Conservation (phyloP, 1,140 invertebrate genomes). For the Drosophila subobscura region DNA sequence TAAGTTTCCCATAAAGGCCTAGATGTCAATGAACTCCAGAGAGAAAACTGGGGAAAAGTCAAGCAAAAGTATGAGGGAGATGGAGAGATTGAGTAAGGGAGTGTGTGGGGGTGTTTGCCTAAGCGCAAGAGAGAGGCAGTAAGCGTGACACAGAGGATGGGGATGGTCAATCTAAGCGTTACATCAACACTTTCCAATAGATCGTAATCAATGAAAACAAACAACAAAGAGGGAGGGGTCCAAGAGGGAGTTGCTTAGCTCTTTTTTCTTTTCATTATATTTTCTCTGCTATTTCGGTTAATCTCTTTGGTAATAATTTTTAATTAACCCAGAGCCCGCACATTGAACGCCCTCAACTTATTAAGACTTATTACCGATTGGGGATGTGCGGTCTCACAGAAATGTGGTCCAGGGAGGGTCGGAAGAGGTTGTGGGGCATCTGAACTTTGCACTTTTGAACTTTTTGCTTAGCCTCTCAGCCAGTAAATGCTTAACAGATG, state of each 20-base stretch:
- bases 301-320: slow-evolving; percentile 71
- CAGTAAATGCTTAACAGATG: slow-evolving; percentile 33
- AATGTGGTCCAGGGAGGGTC: too few relatives aligned
- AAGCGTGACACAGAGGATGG: not conserved
- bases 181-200: slow-evolving; percentile 28
- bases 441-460: slow-evolving; percentile 52
- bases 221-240: not conserved
- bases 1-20: not conserved
- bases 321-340: slow-evolving; percentile 61
- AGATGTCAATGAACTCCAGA: slow-evolving; percentile 1
- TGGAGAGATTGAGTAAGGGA: too few relatives aligned
- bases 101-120: too few relatives aligned
- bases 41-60: slow-evolving; percentile 9
- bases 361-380: slow-evolving; percentile 46
- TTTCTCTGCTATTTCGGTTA: slow-evolving; percentile 37
- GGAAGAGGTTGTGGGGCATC: not conserved
- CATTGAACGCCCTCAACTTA: slow-evolving; percentile 46
- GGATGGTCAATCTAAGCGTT: slow-evolving; percentile 13
- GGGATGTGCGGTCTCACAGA: not conserved
- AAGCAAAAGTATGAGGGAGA: not conserved
- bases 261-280: not conserved
- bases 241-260: not conserved
- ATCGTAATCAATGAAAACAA: slow-evolving; percentile 14
- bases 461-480: slow-evolving; percentile 12
- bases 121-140: too few relatives aligned